A percentile compares a stretch with the other conserved stretches of the same genome.
These are phyloP conservation scores for Halocynthia aurantium DNA, from an alignment of 23 tunicate genomes.

Conservation along the genomic window DNA sequence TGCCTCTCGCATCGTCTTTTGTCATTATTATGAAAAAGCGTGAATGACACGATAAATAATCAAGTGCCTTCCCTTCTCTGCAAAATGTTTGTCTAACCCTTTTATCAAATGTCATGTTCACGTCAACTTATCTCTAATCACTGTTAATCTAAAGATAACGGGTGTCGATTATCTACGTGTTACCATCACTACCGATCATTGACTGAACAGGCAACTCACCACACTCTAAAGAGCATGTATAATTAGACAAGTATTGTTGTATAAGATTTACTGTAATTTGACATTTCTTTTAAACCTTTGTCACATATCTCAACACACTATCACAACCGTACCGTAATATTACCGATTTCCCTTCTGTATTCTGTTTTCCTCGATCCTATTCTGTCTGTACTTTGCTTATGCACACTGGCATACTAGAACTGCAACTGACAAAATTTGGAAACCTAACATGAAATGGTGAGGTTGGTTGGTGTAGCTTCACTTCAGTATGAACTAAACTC, in stretches of 20 bases:
- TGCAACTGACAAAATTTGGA: not conserved
- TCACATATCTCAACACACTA: not conserved
- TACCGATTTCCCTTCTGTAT: not conserved
- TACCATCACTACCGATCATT: no score
- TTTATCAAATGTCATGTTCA: no score
- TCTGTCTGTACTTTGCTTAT: slow-evolving; percentile 9
- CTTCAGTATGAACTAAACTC: not conserved
- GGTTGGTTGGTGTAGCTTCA: not conserved
- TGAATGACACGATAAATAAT: no score
- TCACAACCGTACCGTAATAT: not conserved
- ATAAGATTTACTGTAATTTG: not conserved
- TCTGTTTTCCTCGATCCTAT: not conserved
- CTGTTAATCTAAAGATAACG: no score
- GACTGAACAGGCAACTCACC: no score
- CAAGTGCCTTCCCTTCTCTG: no score
- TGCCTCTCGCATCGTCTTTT: no score
- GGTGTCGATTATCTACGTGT: no score
- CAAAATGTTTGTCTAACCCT: no score
- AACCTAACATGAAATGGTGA: not conserved
- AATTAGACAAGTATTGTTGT: not conserved
- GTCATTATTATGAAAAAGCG: no score
- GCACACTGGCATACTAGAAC: slow-evolving; percentile 18
- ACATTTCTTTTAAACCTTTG: not conserved
- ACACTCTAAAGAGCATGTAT: no score
- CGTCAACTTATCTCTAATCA: no score